These are phyloP conservation scores for Leptodactylus fuscus DNA, from an alignment of 2,113 vertebrate species.

Conservation along the genomic window DNA sequence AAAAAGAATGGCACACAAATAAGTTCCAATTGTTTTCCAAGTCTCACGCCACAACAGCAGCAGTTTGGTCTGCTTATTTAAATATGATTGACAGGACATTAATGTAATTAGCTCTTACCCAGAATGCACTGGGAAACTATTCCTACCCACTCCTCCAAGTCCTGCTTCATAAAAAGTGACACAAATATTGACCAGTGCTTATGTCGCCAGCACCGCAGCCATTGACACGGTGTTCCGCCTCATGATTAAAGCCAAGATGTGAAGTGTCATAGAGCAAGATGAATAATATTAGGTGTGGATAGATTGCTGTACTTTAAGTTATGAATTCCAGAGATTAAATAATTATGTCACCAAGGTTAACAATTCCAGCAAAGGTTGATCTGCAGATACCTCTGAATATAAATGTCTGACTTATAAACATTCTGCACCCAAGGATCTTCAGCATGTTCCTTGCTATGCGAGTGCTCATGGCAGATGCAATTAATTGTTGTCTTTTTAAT, in stretches of 20 bases:
- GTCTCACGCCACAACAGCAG: constrained; percentile 77
- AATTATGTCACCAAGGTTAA: neutral
- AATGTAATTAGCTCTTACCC: constrained; percentile 81
- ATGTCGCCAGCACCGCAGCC: constrained; percentile 77
- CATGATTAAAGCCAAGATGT: constrained; percentile 85
- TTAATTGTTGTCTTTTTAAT: constrained; percentile 16
- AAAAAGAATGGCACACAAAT: constrained; percentile 78
- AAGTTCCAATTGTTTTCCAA: constrained; percentile 74
- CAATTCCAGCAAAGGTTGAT: neutral
- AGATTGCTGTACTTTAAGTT: constrained; percentile 69
- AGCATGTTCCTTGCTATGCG: neutral
- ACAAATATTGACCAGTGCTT: constrained; percentile 82
- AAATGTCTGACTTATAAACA: neutral
- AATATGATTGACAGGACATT: constrained; percentile 83
- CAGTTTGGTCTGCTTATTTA: constrained; percentile 75
- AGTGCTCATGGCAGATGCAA: neutral
- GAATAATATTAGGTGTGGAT: constrained; percentile 75
- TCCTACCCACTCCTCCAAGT: constrained; percentile 80
- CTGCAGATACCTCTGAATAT: neutral
- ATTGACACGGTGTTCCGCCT: constrained; percentile 70
- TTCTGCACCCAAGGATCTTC: neutral
- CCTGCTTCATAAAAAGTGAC: constrained; percentile 80
- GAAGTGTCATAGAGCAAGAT: constrained; percentile 78
- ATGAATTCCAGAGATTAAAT: constrained; percentile 62
- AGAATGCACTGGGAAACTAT: constrained; percentile 74